Base-by-base conservation (phyloP, 2,888 invertebrate species). In the Spisula solida region DNA sequence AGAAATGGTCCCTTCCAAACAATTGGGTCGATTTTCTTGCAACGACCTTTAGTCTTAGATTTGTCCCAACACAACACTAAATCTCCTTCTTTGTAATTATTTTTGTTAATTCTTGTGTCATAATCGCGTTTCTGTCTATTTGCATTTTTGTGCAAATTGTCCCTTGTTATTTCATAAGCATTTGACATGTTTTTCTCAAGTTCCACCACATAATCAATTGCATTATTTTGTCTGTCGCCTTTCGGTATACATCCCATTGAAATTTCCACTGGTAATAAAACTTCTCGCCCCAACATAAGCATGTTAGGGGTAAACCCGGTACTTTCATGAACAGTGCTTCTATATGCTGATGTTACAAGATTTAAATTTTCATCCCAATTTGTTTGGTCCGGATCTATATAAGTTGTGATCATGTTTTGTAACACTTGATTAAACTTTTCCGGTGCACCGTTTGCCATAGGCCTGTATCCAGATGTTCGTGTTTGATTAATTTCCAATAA, bases 261-360 rank as follows among this genome's bases (percentile, higher is more conserved):
- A 2, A 84, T 41, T 75, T 84, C 48, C 25, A 85, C 56, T 8
- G 85, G 85, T 0, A 79, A 8, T n/a, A 41, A 29, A 0, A 85
- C 85, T 31, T 85, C 85, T 29, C 79, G 41, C 8, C 85, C 85
- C 29, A 85, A 85, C 85, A 85, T 85, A 6, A 85, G 55, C 78
- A 75, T 79, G n/a, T 85, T 85, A 79, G 90, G 87, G 12, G 56
- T 81, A 31, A 75, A 90, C 25, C 87, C 90, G 6, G 90, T 84
- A 1, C 81, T 18, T 41, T 41, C 41, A 41, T 41, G 41, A 41
- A 41, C 41, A 41, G 41, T 75, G 18, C 82, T 47, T 6, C 87
- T 18, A 56, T 87, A 87, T 29, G 86, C 78, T 29, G 87, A 78
- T 16, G 82, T 82, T 2, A 82, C 34, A 10, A 82, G n/a, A 55